Evolutionary conservation across 1,140 invertebrate species (phyloP), one percentile per base, ranked within the genome.

Genomic region (Brachionus angularis): DNA sequence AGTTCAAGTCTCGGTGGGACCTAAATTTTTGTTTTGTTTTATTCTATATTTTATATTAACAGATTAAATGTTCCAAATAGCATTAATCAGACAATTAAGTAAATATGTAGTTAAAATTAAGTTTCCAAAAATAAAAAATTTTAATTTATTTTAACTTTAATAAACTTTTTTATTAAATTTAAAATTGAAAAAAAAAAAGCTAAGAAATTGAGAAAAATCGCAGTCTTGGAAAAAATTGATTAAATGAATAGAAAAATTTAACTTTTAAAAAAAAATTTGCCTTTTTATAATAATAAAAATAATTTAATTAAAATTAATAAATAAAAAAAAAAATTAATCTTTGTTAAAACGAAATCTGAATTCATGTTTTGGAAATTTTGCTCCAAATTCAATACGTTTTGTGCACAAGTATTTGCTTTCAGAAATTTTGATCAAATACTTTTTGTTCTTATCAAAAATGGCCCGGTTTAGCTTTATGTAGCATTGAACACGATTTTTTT

Each of bases 1-100:
- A 71, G 67, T 71, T 71, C 67, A 16, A 71, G 42, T 71, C 67
- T 71, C 67, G 67, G 67, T 53, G 67, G 67, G 67, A 71, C 67
- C 67, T 71, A 39, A 27, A 36, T 71, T 47, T 47, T 69, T 69
- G 29, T n/a, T n/a, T 21, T 42, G 31, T 55, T 18, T 55, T 33
- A 21, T 31, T 42, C 4, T 61, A 16, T 10, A 10, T 16, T 42
- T 42, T 31, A 31, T 55, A 5, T n/a, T 29, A 25, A 31, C 3
- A 34, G 23, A 39, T 46, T 42, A 25, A 31, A 21, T 64, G 18
- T 64, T 10, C 39, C 39, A n/a, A n/a, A n/a, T n/a, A n/a, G n/a
- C n/a, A n/a, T n/a, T n/a, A n/a, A n/a, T n/a, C n/a, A n/a, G n/a
- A n/a, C n/a, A n/a, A n/a, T n/a, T 42, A 16, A 42, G 39, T 10